Base-by-base conservation (phyloP, 2,888 invertebrate genomes). In the Ophioninae sp. region DNA sequence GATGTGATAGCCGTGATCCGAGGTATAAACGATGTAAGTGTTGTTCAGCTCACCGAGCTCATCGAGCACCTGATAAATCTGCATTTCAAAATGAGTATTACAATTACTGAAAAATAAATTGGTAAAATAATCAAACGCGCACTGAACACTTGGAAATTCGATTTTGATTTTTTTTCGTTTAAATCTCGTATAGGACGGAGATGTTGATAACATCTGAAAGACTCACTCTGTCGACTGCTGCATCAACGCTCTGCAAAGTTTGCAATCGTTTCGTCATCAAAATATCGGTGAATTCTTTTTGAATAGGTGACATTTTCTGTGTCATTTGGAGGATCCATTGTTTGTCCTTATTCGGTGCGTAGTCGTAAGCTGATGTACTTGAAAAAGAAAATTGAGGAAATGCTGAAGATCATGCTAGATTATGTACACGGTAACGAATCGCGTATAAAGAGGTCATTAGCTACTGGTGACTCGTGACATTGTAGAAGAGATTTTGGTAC, bases 1-100 rank as follows among this genome's bases (percentile, higher is more conserved):
- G 85, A 99, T 94, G 93, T 99, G 99, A 93, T 99, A 99, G 41
- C 99, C 99, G 93, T 99, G 99, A 93, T 99, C 99, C 0, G 99
- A 99, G 3, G 99, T 99, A 93, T 98, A 99, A 82, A 99, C 96
- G 85, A 99, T 96, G 92, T 98, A 99, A 0, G 99, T 99, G 92
- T 98, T 99, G 89, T 99, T 97, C 87, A 99, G 93, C 93, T 99
- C 98, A 3, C 97, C 98, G 17, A 97, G 93, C 0, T 95, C 94
- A 89, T 96, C 96, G 68, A 98, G 93, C 91, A 97, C 97, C 89
- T 94, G 92, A 88, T 93, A 94, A 78, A 94, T 93, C 93, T 94
- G 86, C 44, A 86, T n/a, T 68, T 17, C 6, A 22, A 85, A 67
- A 82, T 20, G 78, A 86, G 73, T 37, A 51, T 51, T 51, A 51